Evolutionary conservation across 2,113 vertebrate species (phyloP).

Genomic region (Ammodytes dubius): DNA sequence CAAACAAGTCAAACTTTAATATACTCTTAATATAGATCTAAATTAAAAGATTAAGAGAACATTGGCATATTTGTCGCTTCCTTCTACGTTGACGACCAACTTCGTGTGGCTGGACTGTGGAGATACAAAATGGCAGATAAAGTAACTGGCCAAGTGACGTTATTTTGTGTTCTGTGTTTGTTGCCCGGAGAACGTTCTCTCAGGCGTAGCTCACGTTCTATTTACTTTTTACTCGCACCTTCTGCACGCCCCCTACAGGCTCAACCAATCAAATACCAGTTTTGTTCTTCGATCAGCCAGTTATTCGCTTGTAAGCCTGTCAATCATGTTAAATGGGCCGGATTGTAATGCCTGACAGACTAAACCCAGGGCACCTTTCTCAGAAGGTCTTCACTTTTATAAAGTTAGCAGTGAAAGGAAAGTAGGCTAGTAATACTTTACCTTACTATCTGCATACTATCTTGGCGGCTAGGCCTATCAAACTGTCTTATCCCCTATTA

Average conservation of each 20-base stretch:
- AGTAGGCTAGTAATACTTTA: background rate
- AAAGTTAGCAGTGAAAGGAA: background rate
- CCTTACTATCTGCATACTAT: no score
- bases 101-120: constrained; percentile 8
- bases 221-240: rapidly evolving
- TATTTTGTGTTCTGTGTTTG: rapidly evolving
- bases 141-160: constrained; percentile 26
- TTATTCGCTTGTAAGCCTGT: background rate
- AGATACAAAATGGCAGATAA: constrained; percentile 78
- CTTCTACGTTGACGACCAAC: constrained; percentile 6
- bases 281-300: rapidly evolving
- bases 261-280: background rate
- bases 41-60: background rate
- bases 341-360: background rate
- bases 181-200: background rate
- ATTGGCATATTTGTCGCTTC: background rate
- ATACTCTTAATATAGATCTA: background rate
- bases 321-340: background rate
- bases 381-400: rapidly evolving
- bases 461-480: no score
- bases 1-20: background rate
- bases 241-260: background rate
- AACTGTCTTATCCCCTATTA: background rate
- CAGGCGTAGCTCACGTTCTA: constrained; percentile 15
- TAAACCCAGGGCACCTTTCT: background rate